Evolutionary conservation across 1,140 invertebrate species (phyloP), one percentile per base, ranked within the genome.

Genomic region (Drosophila grimshawi): DNA sequence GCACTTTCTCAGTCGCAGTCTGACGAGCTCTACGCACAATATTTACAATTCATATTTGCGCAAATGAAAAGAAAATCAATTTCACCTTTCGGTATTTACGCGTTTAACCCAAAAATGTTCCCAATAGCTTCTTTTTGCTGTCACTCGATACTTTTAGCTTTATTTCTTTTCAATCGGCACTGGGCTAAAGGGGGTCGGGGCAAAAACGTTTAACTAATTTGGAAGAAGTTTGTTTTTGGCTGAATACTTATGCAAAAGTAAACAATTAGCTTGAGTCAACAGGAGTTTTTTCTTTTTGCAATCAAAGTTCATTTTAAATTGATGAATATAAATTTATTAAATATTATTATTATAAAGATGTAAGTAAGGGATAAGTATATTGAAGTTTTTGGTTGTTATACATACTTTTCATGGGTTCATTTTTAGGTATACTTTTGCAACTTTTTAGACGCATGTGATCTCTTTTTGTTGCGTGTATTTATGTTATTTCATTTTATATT

Each of bases 51-150:
- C 79, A 91, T 91, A 91, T 92, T 92, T 92, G 83, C 90, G 67
- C 90, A 92, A 92, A 90, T 83, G 90, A 92, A 92, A 90, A 89
- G 86, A 90, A 92, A 92, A 92, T 92, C 90, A 92, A 92, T 92
- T 92, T 92, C 90, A 92, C 90, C 83, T 90, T 83, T 67, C 73
- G 83, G 76, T 78, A 88, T 90, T 91, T 91, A 69, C 61, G 65
- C 86, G 68, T 71, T 92, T 90, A 90, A 91, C 90, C 90, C 76
- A 82, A 78, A 89, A 74, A 81, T 64, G 51, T 66, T 56, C 52
- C 65, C 72, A 79, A 70, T 60, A 27, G 53, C 30, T 62, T 37
- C 64, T 57, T 65, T 73, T 63, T 35, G 41, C 19, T 51, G 56
- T 33, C 52, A 60, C 30, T 70, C n/a, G 65, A 27, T 65, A 52